These are phyloP conservation scores for Spodoptera litura DNA, from an alignment of 1,140 invertebrate species.

Conservation along the genomic window DNA sequence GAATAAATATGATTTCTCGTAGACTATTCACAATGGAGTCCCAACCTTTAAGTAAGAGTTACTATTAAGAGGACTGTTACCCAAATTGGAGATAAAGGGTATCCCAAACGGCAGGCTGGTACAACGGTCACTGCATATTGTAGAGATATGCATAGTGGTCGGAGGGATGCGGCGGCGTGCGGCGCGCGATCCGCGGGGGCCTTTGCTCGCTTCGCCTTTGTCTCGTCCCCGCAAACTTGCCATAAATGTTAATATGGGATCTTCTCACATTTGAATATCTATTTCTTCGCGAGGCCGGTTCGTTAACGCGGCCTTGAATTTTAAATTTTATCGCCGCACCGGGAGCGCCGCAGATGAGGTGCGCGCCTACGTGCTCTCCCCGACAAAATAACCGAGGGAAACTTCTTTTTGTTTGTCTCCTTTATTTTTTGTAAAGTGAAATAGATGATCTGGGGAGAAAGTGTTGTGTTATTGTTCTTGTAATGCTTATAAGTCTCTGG, in stretches of 20 bases:
- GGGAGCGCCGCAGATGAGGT: constrained; percentile 82
- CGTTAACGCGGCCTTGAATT: constrained; percentile 86
- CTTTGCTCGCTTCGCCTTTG: constrained; percentile 69
- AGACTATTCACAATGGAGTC: not conserved
- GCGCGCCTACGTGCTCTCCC: constrained; percentile 82
- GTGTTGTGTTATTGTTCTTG: constrained; percentile 7
- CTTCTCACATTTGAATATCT: constrained; percentile 85
- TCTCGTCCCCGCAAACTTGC: constrained; percentile 84
- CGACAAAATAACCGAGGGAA: constrained; percentile 76
- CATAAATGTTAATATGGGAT: constrained; percentile 86
- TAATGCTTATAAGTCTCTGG: not conserved
- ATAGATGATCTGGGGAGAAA: constrained; percentile 51
- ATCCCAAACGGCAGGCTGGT: constrained; percentile 16
- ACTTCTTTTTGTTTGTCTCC: constrained; percentile 71
- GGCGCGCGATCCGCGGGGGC: constrained; percentile 62
- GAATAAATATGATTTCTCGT: no score
- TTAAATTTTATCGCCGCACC: constrained; percentile 84
- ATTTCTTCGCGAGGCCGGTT: constrained; percentile 85
- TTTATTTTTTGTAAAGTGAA: constrained; percentile 63
- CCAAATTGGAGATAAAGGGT: constrained; percentile 37
- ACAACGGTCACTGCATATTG: constrained; percentile 53
- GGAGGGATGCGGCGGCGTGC: constrained; percentile 32
- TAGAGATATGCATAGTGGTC: constrained; percentile 49
- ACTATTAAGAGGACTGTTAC: constrained; percentile 20
- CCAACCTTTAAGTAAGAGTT: not conserved